phyloP scores from a whole-genome alignment of 2,113 vertebrate species.

The Carassius carassius region DNA sequence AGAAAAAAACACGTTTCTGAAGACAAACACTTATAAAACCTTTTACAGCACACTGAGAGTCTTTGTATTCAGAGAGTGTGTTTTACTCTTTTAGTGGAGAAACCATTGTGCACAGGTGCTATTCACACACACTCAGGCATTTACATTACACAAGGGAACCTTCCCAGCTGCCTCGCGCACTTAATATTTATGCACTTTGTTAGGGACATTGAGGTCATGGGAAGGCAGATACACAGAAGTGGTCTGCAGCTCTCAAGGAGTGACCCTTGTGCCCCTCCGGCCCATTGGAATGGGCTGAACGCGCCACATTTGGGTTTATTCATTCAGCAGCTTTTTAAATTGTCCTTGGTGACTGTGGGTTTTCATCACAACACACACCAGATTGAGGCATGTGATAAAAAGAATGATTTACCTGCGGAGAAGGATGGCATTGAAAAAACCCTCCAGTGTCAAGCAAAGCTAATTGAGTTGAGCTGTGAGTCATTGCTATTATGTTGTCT shows the following conservation, averaged over 20 bases:
- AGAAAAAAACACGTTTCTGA: slow-evolving; percentile 1
- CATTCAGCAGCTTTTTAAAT: slow-evolving; percentile 43
- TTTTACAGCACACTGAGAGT: neutral
- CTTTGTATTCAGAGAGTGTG: neutral
- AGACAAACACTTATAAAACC: slow-evolving; percentile 29
- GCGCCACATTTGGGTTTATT: neutral
- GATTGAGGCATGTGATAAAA: slow-evolving; percentile 37
- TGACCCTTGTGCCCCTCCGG: slow-evolving; percentile 23
- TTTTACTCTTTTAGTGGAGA: slow-evolving; percentile 11
- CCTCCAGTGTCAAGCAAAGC: slow-evolving; percentile 37
- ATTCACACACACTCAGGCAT: slow-evolving; percentile 34
- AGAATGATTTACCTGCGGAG: slow-evolving; percentile 51
- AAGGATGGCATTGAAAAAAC: slow-evolving; percentile 47
- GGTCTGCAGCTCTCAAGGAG: slow-evolving; percentile 21
- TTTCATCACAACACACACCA: slow-evolving; percentile 46
- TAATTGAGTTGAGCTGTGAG: slow-evolving; percentile 51
- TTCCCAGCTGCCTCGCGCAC: slow-evolving; percentile 12
- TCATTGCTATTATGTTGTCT: slow-evolving; percentile 44
- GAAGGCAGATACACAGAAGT: slow-evolving; percentile 2
- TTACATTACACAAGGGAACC: slow-evolving; percentile 32
- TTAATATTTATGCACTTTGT: slow-evolving; percentile 37
- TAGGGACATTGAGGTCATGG: slow-evolving; percentile 1
- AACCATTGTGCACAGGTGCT: slow-evolving; percentile 34
- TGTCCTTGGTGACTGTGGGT: slow-evolving; percentile 54
- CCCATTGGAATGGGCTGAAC: neutral